Evolutionary conservation across 2,113 vertebrate genomes (phyloP).

Genomic region (Polyodon spathula): DNA sequence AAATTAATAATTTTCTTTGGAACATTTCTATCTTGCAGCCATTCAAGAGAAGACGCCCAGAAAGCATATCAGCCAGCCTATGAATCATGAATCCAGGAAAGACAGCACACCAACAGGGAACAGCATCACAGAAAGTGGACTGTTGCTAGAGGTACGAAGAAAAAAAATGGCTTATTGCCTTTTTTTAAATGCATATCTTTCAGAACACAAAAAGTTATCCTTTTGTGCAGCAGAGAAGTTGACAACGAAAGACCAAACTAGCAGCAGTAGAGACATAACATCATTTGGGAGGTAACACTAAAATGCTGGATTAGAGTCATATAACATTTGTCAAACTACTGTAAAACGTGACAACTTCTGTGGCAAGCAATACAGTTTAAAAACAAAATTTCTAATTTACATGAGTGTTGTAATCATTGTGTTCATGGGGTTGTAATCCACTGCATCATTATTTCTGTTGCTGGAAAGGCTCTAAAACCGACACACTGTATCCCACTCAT

Average conservation of each 20-base stretch:
- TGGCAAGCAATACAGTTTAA: not conserved
- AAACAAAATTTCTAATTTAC: too few species aligned
- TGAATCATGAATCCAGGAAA: conserved; percentile 50
- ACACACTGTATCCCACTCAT: too few species aligned
- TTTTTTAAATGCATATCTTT: not conserved
- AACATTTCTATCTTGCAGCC: conserved; percentile 48
- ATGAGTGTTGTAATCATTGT: too few species aligned
- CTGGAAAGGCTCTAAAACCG: too few species aligned
- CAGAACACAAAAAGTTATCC: not conserved
- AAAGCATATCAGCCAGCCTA: conserved; percentile 48
- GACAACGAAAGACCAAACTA: not conserved
- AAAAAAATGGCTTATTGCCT: too few species aligned
- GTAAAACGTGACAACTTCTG: not conserved
- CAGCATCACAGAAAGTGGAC: conserved; percentile 65
- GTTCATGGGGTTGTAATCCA: too few species aligned
- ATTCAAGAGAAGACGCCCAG: conserved; percentile 64
- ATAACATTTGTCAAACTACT: too few species aligned
- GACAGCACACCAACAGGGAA: conserved; percentile 37
- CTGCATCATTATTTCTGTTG: too few species aligned
- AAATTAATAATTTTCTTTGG: conserved; percentile 24
- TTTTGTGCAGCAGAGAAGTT: not conserved
- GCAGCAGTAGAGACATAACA: not conserved
- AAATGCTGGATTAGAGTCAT: not conserved
- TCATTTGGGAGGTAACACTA: not conserved
- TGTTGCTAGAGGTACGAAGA: conserved; percentile 79